Conservation (phyloP, 2,113 vertebrate genomes). For the Thryonomys swinderianus region DNA sequence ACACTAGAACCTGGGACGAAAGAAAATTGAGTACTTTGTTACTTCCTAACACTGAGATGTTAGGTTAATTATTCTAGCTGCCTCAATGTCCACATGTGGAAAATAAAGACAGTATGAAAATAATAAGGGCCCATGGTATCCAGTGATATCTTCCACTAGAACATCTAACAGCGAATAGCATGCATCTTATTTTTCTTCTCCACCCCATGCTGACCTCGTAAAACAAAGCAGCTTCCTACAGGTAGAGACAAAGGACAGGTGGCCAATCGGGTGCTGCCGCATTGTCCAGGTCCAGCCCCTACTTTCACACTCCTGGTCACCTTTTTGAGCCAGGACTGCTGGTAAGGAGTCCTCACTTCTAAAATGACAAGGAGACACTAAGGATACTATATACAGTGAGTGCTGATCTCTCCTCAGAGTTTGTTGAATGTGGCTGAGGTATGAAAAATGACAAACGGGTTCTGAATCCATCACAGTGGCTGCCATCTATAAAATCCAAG, state of each 20-base stretch:
- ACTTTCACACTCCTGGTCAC: not conserved
- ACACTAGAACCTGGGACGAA: not conserved
- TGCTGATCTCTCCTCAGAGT: slow-evolving; percentile 57
- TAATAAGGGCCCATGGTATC: not conserved
- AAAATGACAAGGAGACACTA: slow-evolving; percentile 32
- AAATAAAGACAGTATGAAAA: not conserved
- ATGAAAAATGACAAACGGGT: slow-evolving; percentile 76
- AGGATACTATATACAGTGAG: slow-evolving; percentile 58
- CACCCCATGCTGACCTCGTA: not conserved
- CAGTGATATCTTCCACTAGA: not conserved
- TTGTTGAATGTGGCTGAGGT: slow-evolving; percentile 48
- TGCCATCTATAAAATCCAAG: slow-evolving; percentile 77
- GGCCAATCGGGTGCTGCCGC: rapidly evolving
- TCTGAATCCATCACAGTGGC: slow-evolving; percentile 59
- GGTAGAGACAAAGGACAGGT: not conserved
- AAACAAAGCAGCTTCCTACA: not conserved
- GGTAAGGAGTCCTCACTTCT: slow-evolving; percentile 11
- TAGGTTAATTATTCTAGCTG: not conserved
- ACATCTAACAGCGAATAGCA: not conserved
- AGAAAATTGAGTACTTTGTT: not conserved
- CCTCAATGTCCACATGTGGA: not conserved
- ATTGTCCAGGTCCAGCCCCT: not conserved
- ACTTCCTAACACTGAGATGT: not conserved
- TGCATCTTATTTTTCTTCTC: not conserved
- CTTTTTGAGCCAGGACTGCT: slow-evolving; percentile 12